These are phyloP conservation scores for Bombylius discolor DNA, from an alignment of 2,888 invertebrate species.

Conservation along the genomic window DNA sequence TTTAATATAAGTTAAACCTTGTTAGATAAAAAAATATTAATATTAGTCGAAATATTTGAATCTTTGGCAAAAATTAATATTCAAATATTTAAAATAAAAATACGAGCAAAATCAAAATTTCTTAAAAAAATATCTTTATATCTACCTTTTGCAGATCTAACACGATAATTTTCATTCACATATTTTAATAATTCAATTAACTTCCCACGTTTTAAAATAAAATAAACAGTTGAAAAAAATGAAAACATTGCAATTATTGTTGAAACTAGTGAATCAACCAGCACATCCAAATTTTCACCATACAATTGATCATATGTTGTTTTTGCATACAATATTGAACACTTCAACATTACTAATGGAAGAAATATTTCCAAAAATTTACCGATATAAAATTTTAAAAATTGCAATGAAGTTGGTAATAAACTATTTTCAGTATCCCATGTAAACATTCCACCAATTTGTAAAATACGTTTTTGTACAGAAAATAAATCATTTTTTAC, in stretches of 20 bases:
- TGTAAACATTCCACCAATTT: too few relatives aligned
- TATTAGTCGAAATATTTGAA: too few relatives aligned
- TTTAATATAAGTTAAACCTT: conserved; percentile 12
- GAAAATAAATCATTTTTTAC: too few relatives aligned
- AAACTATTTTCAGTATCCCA: too few relatives aligned
- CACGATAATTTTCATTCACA: conserved; percentile 35
- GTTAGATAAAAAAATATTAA: too few relatives aligned
- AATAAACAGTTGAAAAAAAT: conserved; percentile 21
- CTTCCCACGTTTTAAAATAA: conserved; percentile 28
- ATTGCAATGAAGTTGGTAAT: too few relatives aligned
- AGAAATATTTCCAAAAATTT: too few relatives aligned
- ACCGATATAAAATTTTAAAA: too few relatives aligned
- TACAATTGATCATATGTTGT: conserved; percentile 3
- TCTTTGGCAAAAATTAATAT: too few relatives aligned
- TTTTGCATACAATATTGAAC: conserved; percentile 1
- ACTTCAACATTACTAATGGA: conserved; percentile 2
- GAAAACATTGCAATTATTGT: conserved; percentile 9
- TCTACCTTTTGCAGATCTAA: conserved; percentile 35
- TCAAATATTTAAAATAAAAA: too few relatives aligned
- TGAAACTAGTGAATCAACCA: conserved; percentile 6
- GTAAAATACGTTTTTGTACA: background rate
- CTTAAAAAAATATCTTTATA: background rate
- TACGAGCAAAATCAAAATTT: too few relatives aligned
- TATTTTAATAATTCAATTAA: conserved; percentile 30
- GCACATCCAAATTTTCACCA: conserved; percentile 7